These are phyloP conservation scores for Aurelia sp. DNA, from an alignment of 30 jellyfish, hydroid and myxozoan species.

Conservation along the genomic window DNA sequence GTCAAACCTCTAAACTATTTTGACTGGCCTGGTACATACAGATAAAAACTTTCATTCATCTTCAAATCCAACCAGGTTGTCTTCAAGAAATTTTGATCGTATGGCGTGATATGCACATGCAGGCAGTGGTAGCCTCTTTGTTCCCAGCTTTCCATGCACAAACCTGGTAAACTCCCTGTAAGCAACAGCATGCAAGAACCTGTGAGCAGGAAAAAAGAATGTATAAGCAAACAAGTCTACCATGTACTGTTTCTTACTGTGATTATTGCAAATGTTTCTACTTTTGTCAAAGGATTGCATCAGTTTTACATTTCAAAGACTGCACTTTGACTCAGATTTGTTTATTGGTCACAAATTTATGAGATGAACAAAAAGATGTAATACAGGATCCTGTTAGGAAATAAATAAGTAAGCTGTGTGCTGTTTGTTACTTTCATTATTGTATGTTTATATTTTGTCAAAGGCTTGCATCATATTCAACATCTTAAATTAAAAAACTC, in stretches of 20 bases:
- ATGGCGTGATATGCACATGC: constrained; percentile 24
- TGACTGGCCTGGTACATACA: too few relatives aligned
- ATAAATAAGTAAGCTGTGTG: too few relatives aligned
- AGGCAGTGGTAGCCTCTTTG: constrained; percentile 42
- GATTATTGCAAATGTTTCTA: not conserved
- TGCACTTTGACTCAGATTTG: not conserved
- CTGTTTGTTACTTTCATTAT: too few relatives aligned
- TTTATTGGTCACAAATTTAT: not conserved
- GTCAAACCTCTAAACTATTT: too few relatives aligned
- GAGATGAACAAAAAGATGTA: too few relatives aligned
- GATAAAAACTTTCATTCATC: not conserved
- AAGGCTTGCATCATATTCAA: too few relatives aligned
- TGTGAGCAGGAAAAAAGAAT: not conserved
- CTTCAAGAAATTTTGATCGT: constrained; percentile 7
- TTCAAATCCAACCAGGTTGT: not conserved
- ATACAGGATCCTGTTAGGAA: too few relatives aligned
- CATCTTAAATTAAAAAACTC: too few relatives aligned
- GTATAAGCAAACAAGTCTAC: not conserved
- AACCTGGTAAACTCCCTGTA: constrained; percentile 13
- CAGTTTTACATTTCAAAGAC: too few relatives aligned
- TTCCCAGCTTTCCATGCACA: constrained; percentile 38
- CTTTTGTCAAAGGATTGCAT: not conserved
- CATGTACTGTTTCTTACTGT: not conserved
- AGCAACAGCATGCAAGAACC: not conserved
- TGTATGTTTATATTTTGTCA: too few relatives aligned